Conservation (phyloP, 1,140 invertebrate genomes). For the Pristionchus pacificus region DNA sequence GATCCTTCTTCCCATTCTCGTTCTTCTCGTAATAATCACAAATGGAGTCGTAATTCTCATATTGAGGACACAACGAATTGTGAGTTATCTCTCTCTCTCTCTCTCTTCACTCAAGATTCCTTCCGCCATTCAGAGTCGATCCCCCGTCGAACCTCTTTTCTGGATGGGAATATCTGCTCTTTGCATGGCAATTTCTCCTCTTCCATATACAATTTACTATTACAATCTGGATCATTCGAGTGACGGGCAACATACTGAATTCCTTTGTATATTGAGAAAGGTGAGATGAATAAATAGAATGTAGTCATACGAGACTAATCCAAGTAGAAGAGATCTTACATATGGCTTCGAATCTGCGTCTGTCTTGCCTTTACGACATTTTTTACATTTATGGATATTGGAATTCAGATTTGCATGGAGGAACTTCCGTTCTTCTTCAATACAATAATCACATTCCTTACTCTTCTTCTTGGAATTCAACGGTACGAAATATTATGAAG, state of each 20-base stretch:
- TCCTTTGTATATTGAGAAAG: conserved; percentile 33
- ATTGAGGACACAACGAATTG: conserved; percentile 3
- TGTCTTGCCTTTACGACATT: not conserved
- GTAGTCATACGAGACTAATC: conserved; percentile 1
- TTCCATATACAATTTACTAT: conserved; percentile 36
- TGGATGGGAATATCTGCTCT: conserved; percentile 36
- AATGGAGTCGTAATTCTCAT: not conserved
- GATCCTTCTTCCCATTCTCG: not conserved
- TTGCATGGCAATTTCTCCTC: conserved; percentile 32
- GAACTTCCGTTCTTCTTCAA: conserved; percentile 38
- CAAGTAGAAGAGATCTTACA: not conserved
- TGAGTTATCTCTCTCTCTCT: not conserved
- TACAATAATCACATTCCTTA: conserved; percentile 34
- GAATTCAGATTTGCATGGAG: conserved; percentile 35
- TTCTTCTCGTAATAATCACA: not conserved
- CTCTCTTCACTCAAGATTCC: not conserved
- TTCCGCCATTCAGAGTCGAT: conserved; percentile 21
- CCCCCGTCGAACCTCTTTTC: conserved; percentile 35
- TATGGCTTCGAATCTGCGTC: not conserved
- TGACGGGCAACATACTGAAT: conserved; percentile 27
- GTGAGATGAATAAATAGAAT: conserved; percentile 3
- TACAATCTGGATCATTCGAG: conserved; percentile 28
- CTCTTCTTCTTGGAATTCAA: conserved; percentile 32
- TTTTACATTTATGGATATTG: conserved; percentile 7
- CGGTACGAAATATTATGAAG: conserved; percentile 20